Evolutionary conservation across 2,797 vertebrate species (phyloP).

Genomic region (Sebastiscus tertius): DNA sequence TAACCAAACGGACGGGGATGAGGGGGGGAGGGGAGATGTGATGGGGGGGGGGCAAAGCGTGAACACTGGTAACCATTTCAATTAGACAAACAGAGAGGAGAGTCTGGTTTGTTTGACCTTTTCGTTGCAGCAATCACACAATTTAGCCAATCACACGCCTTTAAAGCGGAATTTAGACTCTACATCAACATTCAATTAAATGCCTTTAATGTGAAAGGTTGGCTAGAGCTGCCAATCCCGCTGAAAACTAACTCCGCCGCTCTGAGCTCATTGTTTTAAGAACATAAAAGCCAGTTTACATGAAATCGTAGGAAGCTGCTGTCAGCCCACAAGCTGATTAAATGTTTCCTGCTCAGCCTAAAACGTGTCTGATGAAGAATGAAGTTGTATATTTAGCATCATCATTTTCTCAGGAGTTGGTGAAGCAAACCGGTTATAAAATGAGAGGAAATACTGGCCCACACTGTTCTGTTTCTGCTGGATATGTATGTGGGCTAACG

Average conservation of each 20-base stretch:
- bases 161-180: background rate
- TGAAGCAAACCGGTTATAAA: too few species aligned
- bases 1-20: background rate
- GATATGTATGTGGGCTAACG: background rate
- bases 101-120: background rate
- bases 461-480: background rate
- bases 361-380: background rate
- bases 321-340: background rate
- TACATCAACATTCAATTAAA: background rate
- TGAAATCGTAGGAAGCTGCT: background rate
- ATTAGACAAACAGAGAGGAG: background rate
- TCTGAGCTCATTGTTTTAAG: background rate
- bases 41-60: background rate
- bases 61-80: background rate
- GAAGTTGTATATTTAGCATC: background rate
- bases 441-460: background rate
- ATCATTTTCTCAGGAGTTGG: background rate
- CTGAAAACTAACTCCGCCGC: background rate
- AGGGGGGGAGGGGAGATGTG: background rate
- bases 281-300: background rate
- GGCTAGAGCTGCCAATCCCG: background rate
- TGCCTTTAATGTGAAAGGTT: background rate
- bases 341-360: background rate
- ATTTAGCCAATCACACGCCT: background rate
- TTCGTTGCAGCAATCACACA: background rate